Base-by-base conservation (phyloP, 2,888 invertebrate genomes). In the Pheosia gnoma region DNA sequence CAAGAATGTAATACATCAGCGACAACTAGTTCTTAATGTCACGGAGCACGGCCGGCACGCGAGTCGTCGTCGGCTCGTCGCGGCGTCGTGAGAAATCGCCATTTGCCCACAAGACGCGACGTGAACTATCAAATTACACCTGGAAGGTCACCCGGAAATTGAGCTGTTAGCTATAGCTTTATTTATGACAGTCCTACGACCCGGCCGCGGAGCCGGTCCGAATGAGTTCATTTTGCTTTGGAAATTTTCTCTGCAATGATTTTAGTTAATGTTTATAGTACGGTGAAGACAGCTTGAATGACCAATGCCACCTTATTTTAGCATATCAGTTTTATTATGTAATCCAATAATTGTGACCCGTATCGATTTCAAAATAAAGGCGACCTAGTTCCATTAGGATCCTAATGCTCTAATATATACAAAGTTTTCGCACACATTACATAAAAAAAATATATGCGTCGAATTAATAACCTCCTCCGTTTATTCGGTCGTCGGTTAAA, bases 131-230 rank as follows among this genome's bases (percentile, higher is more conserved):
- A 47, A 58, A 37, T 49, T 45, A 62, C 61, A 64, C 59, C 57
- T 55, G 13, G n/a, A 67, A 72, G 68, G 68, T 68, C 65, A 68
- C 64, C 60, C 62, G 73, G 68, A 68, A 72, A 72, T 67, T 65
- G 51, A 62, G 66, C 25, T 65, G n/a, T 59, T 68, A 67, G 47
- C 47, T n/a, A 5, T 47, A 47, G 4, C 4, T 47, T 72, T 66
- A 71, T 74, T 67, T 74, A 61, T 64, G 57, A 74, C 66, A 65
- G 63, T 61, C 59, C 65, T 54, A 54, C 37, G 25, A 25, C 25
- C 2, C 55, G 62, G 62, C 62, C 60, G 61, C 60, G 71, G 62
- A 57, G 59, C 64, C 62, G 63, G 59, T 57, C 47, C n/a, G n/a
- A n/a, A 5, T 47, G 47, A n/a, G n/a, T 47, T 47, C 47, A 47